Percentiles rank a stretch among this genome's conserved stretches.
These are phyloP conservation scores for Cheracebus regulus DNA, from an alignment of 2,797 vertebrate genomes.

Conservation along the genomic window DNA sequence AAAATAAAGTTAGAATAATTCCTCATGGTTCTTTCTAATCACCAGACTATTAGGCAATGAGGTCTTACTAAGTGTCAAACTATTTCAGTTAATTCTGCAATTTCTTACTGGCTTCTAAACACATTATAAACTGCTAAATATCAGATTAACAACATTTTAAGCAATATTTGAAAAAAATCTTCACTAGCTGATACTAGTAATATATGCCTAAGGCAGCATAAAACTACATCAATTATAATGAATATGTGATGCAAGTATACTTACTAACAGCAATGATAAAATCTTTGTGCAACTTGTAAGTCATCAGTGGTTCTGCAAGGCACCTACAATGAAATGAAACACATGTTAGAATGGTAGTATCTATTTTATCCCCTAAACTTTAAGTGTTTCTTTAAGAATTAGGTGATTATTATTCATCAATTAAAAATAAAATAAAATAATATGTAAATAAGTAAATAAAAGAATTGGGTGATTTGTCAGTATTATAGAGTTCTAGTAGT, in stretches of 20 bases:
- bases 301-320: slow-evolving; percentile 96
- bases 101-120: slow-evolving; percentile 13
- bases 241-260: slow-evolving; percentile 77
- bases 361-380: not conserved
- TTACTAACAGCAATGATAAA: slow-evolving; percentile 98
- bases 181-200: not conserved
- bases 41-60: not conserved
- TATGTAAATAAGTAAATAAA: not conserved
- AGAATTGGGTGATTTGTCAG: not conserved
- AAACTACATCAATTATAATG: not conserved
- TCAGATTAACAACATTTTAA: not conserved
- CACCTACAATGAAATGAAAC: slow-evolving; percentile 85
- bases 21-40: not conserved
- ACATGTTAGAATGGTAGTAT: not conserved
- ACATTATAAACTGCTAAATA: not conserved
- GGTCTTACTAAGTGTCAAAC: not conserved
- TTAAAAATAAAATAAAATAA: not conserved
- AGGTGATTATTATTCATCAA: not conserved
- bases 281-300: slow-evolving; percentile 96
- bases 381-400: not conserved
- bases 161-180: not conserved
- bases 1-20: not conserved
- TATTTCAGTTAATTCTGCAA: not conserved
- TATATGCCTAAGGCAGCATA: not conserved
- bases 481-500: not conserved